phyloP scores from a whole-genome alignment of 2,797 vertebrate genomes.

The Pangasius larnaudii region DNA sequence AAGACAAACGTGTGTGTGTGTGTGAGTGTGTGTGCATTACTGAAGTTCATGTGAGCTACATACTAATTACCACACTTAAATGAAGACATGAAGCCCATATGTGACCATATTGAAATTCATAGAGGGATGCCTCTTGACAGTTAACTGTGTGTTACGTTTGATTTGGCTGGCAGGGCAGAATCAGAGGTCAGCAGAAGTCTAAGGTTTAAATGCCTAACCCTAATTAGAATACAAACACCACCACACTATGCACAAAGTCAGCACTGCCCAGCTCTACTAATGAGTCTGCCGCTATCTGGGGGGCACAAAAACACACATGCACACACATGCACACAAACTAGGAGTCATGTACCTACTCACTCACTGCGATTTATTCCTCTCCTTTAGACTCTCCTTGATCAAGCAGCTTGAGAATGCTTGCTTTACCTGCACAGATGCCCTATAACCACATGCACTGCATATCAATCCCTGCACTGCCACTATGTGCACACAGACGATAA shows the following conservation, averaged over 20 bases:
- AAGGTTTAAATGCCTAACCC: slow-evolving; percentile 52
- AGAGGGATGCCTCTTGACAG: slow-evolving; percentile 31
- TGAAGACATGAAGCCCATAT: slow-evolving; percentile 47
- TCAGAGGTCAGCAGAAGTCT: slow-evolving; percentile 47
- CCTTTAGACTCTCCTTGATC: slow-evolving; percentile 23
- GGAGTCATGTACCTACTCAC: slow-evolving; percentile 16
- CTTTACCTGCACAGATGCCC: neutral
- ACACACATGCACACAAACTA: slow-evolving; percentile 17
- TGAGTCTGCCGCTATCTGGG: slow-evolving; percentile 49
- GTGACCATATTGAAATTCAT: slow-evolving; percentile 57
- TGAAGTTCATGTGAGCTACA: slow-evolving; percentile 40
- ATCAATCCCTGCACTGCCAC: neutral
- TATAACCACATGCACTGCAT: neutral
- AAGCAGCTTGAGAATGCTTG: neutral
- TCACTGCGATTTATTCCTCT: slow-evolving; percentile 25
- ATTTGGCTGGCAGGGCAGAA: slow-evolving; percentile 39
- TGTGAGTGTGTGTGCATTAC: slow-evolving; percentile 26
- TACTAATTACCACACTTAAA: slow-evolving; percentile 49
- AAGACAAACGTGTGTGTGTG: slow-evolving; percentile 24
- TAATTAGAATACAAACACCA: slow-evolving; percentile 54
- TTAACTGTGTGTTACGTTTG: slow-evolving; percentile 23
- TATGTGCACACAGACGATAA: neutral
- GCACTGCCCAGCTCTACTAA: slow-evolving; percentile 45
- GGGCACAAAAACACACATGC: slow-evolving; percentile 33
- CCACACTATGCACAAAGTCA: slow-evolving; percentile 20